Evolutionary conservation across 2,113 vertebrate species (phyloP).

Genomic region (Elachura formosa): DNA sequence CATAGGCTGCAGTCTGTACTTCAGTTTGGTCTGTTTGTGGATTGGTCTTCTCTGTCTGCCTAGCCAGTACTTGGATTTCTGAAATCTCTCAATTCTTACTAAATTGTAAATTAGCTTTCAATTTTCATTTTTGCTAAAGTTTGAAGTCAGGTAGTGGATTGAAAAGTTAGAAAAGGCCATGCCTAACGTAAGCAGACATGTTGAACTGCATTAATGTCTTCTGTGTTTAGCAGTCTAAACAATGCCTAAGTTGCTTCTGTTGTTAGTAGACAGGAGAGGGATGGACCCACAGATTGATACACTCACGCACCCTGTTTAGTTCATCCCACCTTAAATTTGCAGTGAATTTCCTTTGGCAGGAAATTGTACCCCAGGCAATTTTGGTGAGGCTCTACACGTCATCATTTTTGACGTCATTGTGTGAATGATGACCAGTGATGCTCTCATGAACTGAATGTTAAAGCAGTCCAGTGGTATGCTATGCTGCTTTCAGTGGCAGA

Average conservation of each 20-base stretch:
- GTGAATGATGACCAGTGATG: not conserved
- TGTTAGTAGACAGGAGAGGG: not conserved
- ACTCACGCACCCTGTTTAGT: rapidly evolving
- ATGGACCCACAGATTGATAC: not conserved
- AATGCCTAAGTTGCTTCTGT: not conserved
- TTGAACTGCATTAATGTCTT: not conserved
- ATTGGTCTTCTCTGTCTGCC: not conserved
- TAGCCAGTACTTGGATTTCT: not conserved
- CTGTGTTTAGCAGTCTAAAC: not conserved
- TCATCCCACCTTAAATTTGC: not conserved
- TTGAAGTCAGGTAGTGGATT: not conserved
- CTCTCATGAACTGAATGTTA: not conserved
- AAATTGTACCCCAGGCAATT: not conserved
- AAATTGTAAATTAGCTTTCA: not conserved
- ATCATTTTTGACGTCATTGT: not conserved
- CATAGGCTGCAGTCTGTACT: not conserved
- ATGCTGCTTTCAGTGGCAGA: not conserved
- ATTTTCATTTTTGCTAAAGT: not conserved
- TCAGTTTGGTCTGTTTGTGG: not conserved
- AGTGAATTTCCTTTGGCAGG: not conserved
- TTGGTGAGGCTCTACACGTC: not conserved
- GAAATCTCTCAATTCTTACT: not conserved
- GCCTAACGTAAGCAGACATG: not conserved
- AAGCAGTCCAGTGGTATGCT: not conserved
- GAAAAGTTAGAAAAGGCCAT: not conserved